These are phyloP conservation scores for Pipistrellus kuhlii DNA, from an alignment of 2,797 vertebrate species.

Conservation along the genomic window DNA sequence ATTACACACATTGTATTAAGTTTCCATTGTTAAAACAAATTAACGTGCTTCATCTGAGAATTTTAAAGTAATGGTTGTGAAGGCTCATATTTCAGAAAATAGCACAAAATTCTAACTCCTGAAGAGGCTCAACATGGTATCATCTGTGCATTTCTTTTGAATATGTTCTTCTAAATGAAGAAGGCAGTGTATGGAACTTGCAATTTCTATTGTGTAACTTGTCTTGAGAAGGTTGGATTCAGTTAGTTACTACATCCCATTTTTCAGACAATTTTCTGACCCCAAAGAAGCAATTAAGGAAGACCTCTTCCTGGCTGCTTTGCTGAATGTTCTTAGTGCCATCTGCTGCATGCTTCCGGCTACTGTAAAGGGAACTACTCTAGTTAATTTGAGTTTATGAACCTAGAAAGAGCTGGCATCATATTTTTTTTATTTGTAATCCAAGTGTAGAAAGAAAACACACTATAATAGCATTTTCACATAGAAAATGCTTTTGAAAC, in stretches of 20 bases:
- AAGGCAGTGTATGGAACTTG: not conserved
- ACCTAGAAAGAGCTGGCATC: not conserved
- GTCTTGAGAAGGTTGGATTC: not conserved
- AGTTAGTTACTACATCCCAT: not conserved
- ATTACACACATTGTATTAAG: not conserved
- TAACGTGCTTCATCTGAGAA: not conserved
- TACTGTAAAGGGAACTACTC: conserved; percentile 66
- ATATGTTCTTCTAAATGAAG: not conserved
- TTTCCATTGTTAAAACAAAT: conserved; percentile 29
- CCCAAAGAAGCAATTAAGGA: conserved; percentile 48
- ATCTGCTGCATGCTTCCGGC: conserved; percentile 83
- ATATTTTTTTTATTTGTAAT: not conserved
- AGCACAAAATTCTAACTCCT: not conserved
- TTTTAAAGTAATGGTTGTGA: not conserved
- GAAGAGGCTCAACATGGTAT: not conserved
- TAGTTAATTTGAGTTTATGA: not conserved
- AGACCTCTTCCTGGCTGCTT: conserved; percentile 41
- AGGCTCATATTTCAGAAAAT: not conserved
- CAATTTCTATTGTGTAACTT: not conserved
- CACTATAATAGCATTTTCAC: not conserved
- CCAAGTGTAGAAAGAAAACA: not conserved
- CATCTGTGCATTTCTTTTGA: not conserved
- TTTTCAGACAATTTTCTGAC: conserved; percentile 53
- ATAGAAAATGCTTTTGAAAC: not conserved
- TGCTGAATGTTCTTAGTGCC: conserved; percentile 83